These are phyloP conservation scores for Amyelois transitella DNA, from an alignment of 1,140 invertebrate genomes.

Conservation along the genomic window DNA sequence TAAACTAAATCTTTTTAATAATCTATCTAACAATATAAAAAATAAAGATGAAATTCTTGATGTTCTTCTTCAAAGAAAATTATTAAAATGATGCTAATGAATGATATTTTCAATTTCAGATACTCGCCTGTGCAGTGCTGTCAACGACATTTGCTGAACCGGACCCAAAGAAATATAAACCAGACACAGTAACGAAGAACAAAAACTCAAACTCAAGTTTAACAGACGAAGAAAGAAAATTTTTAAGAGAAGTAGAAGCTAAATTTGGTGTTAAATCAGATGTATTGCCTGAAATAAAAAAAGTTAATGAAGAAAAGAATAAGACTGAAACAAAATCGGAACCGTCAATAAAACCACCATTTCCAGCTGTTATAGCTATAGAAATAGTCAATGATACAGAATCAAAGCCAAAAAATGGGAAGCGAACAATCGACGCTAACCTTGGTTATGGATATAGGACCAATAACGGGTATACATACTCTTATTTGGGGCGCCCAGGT, in stretches of 20 bases:
- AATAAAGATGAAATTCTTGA: too few relatives aligned
- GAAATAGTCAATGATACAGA: slow-evolving; percentile 75
- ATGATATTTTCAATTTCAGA: slow-evolving; percentile 40
- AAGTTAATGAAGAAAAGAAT: slow-evolving; percentile 23
- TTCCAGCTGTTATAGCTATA: slow-evolving; percentile 75
- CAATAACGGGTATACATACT: slow-evolving; percentile 70
- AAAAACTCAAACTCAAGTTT: slow-evolving; percentile 34
- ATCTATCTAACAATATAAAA: too few relatives aligned
- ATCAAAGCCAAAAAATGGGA: slow-evolving; percentile 50
- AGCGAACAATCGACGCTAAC: slow-evolving; percentile 76
- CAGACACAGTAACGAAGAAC: slow-evolving; percentile 36
- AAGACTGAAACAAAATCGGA: slow-evolving; percentile 8
- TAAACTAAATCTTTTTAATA: too few relatives aligned
- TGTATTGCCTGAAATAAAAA: slow-evolving; percentile 26
- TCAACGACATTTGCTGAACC: slow-evolving; percentile 29
- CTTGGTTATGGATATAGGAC: slow-evolving; percentile 74
- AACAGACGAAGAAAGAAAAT: slow-evolving; percentile 64
- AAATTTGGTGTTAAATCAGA: slow-evolving; percentile 67
- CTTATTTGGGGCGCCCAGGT: slow-evolving; percentile 61
- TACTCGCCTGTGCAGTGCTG: slow-evolving; percentile 34
- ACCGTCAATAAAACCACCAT: slow-evolving; percentile 31
- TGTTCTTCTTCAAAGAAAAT: too few relatives aligned
- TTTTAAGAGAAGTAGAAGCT: slow-evolving; percentile 68
- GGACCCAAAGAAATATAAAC: slow-evolving; percentile 63
- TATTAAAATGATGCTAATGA: background rate